These are phyloP conservation scores for Nyctibius grandis DNA, from an alignment of 2,797 vertebrate genomes.

Conservation along the genomic window DNA sequence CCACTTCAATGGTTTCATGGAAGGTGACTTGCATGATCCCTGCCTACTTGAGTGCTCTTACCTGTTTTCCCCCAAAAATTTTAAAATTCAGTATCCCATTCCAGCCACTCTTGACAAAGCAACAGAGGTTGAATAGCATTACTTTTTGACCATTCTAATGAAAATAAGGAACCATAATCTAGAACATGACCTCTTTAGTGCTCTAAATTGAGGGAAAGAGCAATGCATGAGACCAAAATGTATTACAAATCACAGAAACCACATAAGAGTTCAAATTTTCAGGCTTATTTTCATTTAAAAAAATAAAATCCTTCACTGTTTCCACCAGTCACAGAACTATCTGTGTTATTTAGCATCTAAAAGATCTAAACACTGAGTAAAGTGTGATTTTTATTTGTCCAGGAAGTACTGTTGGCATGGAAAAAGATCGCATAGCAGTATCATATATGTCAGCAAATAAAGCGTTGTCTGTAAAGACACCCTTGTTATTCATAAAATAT, in stretches of 20 bases:
- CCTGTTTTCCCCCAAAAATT: fast-evolving
- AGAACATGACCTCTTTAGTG: background rate
- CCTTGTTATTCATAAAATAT: background rate
- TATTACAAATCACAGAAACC: background rate
- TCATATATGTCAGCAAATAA: background rate
- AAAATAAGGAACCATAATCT: background rate
- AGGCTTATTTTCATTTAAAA: background rate
- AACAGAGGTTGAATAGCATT: background rate
- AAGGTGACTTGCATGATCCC: background rate
- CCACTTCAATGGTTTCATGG: background rate
- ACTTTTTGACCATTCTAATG: background rate
- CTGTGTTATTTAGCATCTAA: fast-evolving
- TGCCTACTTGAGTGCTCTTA: background rate
- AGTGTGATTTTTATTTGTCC: background rate
- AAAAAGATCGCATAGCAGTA: background rate
- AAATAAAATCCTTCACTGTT: background rate
- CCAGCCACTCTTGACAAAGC: background rate
- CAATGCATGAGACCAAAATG: background rate
- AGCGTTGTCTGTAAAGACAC: background rate
- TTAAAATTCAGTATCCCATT: background rate
- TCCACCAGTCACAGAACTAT: background rate
- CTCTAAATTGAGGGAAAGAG: background rate
- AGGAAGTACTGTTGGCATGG: background rate
- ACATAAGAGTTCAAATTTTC: background rate
- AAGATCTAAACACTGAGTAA: background rate